Evolutionary conservation across 2,797 vertebrate species (phyloP).

Genomic region (Pogonophryne albipinna): DNA sequence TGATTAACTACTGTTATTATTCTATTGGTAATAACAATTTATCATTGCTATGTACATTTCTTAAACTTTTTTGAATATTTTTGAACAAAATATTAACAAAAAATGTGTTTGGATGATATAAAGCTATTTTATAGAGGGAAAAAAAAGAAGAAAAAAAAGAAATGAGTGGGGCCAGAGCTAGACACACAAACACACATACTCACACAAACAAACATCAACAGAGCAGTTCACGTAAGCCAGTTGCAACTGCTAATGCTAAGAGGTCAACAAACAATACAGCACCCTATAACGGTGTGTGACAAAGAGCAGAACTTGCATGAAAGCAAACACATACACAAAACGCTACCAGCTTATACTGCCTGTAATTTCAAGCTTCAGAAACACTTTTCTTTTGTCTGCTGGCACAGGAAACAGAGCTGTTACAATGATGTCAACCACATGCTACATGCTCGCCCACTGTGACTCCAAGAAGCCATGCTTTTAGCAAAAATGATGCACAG

Average conservation of each 20-base stretch:
- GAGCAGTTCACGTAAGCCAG: constrained; percentile 13
- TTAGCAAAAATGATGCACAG: constrained; percentile 51
- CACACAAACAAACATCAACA: background rate
- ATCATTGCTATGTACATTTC: too few species aligned
- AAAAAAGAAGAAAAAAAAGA: too few species aligned
- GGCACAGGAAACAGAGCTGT: constrained; percentile 32
- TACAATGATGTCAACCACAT: constrained; percentile 43
- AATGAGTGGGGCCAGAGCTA: too few species aligned
- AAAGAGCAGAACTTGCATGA: constrained; percentile 11
- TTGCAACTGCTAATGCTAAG: constrained; percentile 17
- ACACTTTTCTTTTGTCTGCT: background rate
- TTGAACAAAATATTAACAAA: too few species aligned
- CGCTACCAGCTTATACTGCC: constrained; percentile 12
- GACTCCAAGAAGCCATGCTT: constrained; percentile 49
- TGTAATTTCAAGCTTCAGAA: constrained; percentile 50
- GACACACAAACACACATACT: background rate
- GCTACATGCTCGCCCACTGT: constrained; percentile 42
- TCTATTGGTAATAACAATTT: too few species aligned
- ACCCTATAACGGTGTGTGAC: constrained; percentile 7
- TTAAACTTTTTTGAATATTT: too few species aligned
- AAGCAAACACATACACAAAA: constrained; percentile 32
- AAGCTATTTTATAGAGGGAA: background rate
- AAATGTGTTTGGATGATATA: background rate
- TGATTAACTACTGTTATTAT: background rate
- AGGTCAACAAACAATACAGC: constrained; percentile 43